phyloP scores from a whole-genome alignment of 2,888 invertebrate species.

The Rhamphomyia laevipes region DNA sequence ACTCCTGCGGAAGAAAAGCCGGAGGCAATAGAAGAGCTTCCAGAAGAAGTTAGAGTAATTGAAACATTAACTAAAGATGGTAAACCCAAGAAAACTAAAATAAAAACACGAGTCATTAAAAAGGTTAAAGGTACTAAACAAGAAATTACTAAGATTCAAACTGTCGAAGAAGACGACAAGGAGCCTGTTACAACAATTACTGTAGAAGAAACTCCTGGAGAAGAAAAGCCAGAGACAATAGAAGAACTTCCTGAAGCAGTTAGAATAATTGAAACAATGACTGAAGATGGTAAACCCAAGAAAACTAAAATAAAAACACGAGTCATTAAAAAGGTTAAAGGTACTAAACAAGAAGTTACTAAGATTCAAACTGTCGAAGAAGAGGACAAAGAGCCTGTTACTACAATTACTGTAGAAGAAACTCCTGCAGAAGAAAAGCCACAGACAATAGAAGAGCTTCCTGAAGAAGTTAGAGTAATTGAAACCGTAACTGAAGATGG shows the following conservation, averaged over 20 bases:
- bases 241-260: slow-evolving; percentile 20
- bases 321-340: slow-evolving; percentile 29
- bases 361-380: slow-evolving; percentile 33
- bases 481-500: slow-evolving; percentile 17
- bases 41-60: slow-evolving; percentile 22
- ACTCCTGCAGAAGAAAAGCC: slow-evolving; percentile 7
- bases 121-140: slow-evolving; percentile 30
- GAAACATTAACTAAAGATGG: slow-evolving; percentile 14
- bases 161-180: slow-evolving; percentile 21
- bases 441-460: slow-evolving; percentile 20
- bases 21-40: slow-evolving; percentile 24
- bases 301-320: slow-evolving; percentile 24
- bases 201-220: slow-evolving; percentile 18
- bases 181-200: slow-evolving; percentile 23
- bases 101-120: slow-evolving; percentile 29
- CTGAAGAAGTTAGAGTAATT: slow-evolving; percentile 19
- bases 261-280: slow-evolving; percentile 31
- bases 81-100: slow-evolving; percentile 24
- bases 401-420: slow-evolving; percentile 22
- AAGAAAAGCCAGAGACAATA: slow-evolving; percentile 10
- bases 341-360: slow-evolving; percentile 31
- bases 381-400: slow-evolving; percentile 30
- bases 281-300: slow-evolving; percentile 24
- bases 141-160: slow-evolving; percentile 27
- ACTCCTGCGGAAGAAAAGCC: slow-evolving; percentile 15